These are phyloP conservation scores for Montipora capricornis DNA, from an alignment of 64 coral and sea anemone genomes.

Conservation along the genomic window DNA sequence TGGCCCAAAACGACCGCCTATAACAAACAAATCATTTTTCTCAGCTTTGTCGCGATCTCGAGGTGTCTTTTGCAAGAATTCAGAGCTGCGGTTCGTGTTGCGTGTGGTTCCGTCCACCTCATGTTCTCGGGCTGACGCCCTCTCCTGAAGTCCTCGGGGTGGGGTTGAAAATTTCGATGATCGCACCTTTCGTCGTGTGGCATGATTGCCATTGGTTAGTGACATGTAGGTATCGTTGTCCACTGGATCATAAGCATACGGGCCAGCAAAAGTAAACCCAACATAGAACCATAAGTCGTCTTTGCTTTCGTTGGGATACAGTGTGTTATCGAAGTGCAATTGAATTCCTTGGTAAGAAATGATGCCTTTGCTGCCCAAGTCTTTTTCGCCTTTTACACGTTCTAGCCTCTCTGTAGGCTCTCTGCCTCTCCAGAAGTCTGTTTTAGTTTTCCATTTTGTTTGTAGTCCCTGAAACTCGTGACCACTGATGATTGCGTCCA, in stretches of 20 bases:
- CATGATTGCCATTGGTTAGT: neutral
- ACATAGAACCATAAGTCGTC: conserved; percentile 80
- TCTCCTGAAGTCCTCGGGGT: too few relatives aligned
- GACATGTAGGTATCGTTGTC: conserved; percentile 38
- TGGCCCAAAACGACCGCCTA: too few relatives aligned
- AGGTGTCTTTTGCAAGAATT: too few relatives aligned
- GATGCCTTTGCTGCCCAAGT: conserved; percentile 13
- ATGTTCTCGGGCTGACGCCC: too few relatives aligned
- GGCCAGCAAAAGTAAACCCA: conserved; percentile 70
- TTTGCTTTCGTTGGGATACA: conserved; percentile 67
- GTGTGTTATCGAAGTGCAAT: conserved; percentile 50
- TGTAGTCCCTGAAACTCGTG: conserved; percentile 30
- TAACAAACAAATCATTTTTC: too few relatives aligned
- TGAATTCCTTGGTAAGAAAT: conserved; percentile 65
- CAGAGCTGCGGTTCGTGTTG: too few relatives aligned
- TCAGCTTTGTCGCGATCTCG: too few relatives aligned
- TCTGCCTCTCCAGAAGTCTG: conserved; percentile 66
- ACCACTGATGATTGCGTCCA: conserved; percentile 38
- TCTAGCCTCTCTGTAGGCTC: conserved; percentile 24
- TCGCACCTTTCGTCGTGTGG: too few relatives aligned
- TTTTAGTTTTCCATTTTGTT: conserved; percentile 28
- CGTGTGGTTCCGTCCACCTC: too few relatives aligned
- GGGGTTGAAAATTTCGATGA: too few relatives aligned
- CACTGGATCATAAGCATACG: conserved; percentile 70
- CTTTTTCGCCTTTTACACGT: conserved; percentile 55